Conservation (phyloP, 2,797 vertebrate species). For the Coregonus ussuriensis region DNA sequence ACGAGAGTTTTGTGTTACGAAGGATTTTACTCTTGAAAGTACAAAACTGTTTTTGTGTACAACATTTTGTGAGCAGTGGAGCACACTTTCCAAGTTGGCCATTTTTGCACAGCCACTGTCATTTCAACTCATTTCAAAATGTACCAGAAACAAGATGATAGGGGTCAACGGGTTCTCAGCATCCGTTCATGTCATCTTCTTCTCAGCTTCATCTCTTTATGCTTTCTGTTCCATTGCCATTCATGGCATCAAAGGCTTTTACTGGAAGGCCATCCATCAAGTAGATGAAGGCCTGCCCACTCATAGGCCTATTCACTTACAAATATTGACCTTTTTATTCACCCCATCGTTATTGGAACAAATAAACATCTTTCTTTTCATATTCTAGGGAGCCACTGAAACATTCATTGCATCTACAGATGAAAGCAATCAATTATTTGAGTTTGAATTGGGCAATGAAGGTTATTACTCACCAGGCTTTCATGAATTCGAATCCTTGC, state of each 20-base stretch:
- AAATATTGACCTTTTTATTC: not conserved
- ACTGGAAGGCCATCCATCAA: not conserved
- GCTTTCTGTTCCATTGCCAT: not conserved
- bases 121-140: too few species aligned
- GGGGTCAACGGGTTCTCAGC: not conserved
- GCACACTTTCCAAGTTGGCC: not conserved
- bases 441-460: not conserved
- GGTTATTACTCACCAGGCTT: not conserved
- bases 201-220: not conserved
- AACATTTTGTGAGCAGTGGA: too few species aligned
- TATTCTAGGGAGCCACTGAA: not conserved
- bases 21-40: not conserved
- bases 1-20: not conserved
- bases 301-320: not conserved
- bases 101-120: not conserved
- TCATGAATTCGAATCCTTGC: not conserved
- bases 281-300: not conserved
- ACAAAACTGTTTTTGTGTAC: too few species aligned
- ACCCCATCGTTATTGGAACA: not conserved
- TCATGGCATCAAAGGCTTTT: not conserved
- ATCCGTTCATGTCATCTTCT: not conserved
- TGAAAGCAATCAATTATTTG: conserved; percentile 4
- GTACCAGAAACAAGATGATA: too few species aligned
- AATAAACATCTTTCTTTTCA: not conserved
- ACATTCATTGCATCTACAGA: not conserved